Evolutionary conservation across 1,140 invertebrate species (phyloP).

Genomic region (Drosophila setifemur): DNA sequence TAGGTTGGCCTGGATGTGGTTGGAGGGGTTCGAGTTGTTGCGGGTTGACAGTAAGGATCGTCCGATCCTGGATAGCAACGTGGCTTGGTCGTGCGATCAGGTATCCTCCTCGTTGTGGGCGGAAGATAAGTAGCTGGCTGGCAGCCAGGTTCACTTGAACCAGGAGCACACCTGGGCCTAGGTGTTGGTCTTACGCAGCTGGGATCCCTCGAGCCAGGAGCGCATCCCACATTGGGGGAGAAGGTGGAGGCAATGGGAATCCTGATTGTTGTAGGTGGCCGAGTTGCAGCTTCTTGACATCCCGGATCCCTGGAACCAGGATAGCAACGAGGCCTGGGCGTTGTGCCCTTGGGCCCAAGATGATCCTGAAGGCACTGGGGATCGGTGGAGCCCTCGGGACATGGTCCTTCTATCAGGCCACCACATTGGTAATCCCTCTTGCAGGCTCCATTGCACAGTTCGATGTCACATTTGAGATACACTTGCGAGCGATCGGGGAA

Average conservation of each 20-base stretch:
- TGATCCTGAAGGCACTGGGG: slow-evolving; percentile 72
- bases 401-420: slow-evolving; percentile 23
- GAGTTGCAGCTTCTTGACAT: slow-evolving; percentile 59
- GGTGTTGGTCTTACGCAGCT: slow-evolving; percentile 33
- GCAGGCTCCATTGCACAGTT: slow-evolving; percentile 83
- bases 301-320: slow-evolving; percentile 82
- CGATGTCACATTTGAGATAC: slow-evolving; percentile 89
- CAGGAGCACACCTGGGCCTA: slow-evolving; percentile 75
- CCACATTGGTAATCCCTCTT: slow-evolving; percentile 52
- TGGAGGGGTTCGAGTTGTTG: background rate
- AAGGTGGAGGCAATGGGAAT: slow-evolving; percentile 11
- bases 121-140: slow-evolving; percentile 46
- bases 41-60: slow-evolving; percentile 20
- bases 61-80: slow-evolving; percentile 31
- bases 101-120: slow-evolving; percentile 7
- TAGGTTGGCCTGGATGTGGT: background rate
- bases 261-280: slow-evolving; percentile 27
- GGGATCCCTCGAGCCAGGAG: slow-evolving; percentile 81
- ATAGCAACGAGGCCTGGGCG: slow-evolving; percentile 63
- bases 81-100: background rate
- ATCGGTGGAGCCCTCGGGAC: slow-evolving; percentile 83
- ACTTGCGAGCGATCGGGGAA: slow-evolving; percentile 89
- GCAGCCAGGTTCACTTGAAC: slow-evolving; percentile 78
- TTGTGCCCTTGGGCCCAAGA: background rate
- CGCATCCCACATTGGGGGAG: slow-evolving; percentile 49